These are phyloP conservation scores for Acanthisitta chloris DNA, from an alignment of 2,113 vertebrate species.

Conservation along the genomic window DNA sequence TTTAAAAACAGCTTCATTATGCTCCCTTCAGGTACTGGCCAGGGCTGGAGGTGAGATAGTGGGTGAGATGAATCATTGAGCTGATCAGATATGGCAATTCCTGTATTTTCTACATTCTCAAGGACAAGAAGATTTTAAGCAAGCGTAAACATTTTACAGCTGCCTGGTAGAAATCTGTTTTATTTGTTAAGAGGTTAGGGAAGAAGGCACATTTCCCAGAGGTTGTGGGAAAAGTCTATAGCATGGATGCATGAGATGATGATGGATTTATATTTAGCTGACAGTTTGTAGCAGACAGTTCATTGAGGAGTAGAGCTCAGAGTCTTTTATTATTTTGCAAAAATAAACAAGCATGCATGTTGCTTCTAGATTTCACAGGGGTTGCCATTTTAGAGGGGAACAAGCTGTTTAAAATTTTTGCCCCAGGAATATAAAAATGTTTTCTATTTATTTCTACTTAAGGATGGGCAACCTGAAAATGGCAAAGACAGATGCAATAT, in stretches of 20 bases:
- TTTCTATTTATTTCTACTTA: neutral
- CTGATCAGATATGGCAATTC: conserved; percentile 53
- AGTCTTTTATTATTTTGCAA: neutral
- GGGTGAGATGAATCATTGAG: conserved; percentile 15
- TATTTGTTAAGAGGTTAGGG: neutral
- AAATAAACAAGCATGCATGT: neutral
- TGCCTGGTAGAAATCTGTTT: conserved; percentile 16
- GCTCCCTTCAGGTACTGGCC: conserved; percentile 3
- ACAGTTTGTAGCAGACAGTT: neutral
- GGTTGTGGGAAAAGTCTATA: conserved; percentile 16
- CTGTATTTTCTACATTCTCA: neutral
- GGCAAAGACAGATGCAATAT: neutral
- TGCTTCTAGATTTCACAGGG: neutral
- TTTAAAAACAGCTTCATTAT: conserved; percentile 39
- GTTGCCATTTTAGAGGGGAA: neutral
- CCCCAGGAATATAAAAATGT: neutral
- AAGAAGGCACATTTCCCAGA: conserved; percentile 37
- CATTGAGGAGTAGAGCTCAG: neutral
- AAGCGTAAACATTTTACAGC: conserved; percentile 36
- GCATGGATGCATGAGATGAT: neutral
- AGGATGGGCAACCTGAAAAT: neutral
- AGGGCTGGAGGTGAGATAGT: neutral
- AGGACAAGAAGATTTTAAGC: conserved; percentile 2
- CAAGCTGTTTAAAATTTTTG: neutral
- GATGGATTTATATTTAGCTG: neutral